Percentiles rank a stretch among this genome's conserved stretches.
These are phyloP conservation scores for Oscheius sp. DNA, from an alignment of 2,888 invertebrate species.

Conservation along the genomic window DNA sequence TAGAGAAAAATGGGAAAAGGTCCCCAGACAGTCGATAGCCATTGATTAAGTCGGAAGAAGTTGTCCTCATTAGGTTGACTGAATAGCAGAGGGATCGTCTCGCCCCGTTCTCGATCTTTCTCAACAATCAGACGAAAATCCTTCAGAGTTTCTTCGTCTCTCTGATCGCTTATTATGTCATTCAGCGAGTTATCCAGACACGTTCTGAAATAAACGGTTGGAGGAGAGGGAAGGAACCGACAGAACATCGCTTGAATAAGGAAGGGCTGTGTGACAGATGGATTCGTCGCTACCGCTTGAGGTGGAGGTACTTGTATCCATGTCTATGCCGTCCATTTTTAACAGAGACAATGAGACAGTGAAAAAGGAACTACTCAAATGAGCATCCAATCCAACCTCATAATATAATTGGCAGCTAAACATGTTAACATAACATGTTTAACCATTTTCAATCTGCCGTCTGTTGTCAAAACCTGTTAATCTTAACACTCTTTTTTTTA, in stretches of 20 bases:
- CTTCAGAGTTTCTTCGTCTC: neutral
- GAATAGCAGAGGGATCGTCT: neutral
- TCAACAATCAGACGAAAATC: neutral
- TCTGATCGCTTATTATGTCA: neutral
- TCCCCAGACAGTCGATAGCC: too few relatives aligned
- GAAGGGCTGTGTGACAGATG: neutral
- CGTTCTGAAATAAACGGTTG: neutral
- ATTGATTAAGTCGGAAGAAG: too few relatives aligned
- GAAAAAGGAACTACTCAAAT: too few relatives aligned
- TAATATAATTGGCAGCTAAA: too few relatives aligned
- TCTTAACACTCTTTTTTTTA: too few relatives aligned
- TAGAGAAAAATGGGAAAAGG: neutral
- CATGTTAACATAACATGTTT: too few relatives aligned
- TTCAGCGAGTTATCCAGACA: neutral
- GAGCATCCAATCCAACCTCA: too few relatives aligned
- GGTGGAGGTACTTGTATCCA: neutral
- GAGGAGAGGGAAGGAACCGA: neutral
- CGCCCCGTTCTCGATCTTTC: neutral
- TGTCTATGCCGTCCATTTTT: too few relatives aligned
- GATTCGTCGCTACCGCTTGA: neutral
- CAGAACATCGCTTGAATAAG: neutral
- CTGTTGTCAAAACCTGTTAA: too few relatives aligned
- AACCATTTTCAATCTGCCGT: too few relatives aligned
- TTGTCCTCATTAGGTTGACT: neutral
- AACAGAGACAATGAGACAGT: too few relatives aligned